These are phyloP conservation scores for Cremastobaeus sp. DNA, from an alignment of 2,888 invertebrate genomes.

Conservation along the genomic window DNA sequence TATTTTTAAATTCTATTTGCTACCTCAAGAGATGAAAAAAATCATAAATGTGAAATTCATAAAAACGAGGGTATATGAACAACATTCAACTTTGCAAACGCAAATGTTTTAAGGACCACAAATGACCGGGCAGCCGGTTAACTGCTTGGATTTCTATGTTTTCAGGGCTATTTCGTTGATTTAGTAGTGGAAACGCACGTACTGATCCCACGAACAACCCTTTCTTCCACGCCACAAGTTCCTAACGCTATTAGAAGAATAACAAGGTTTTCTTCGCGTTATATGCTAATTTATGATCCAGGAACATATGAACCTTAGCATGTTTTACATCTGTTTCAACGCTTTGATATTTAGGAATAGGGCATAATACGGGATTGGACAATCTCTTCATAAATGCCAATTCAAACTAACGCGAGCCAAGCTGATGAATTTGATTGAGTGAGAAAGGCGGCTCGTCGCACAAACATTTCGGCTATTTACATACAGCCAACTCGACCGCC, in stretches of 20 bases:
- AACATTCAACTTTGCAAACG: too few relatives aligned
- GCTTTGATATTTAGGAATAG: neutral
- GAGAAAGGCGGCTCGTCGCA: conserved; percentile 63
- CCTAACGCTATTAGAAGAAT: conserved; percentile 40
- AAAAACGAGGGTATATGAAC: too few relatives aligned
- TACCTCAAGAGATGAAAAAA: too few relatives aligned
- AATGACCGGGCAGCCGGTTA: conserved; percentile 70
- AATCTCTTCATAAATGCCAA: conserved; percentile 30
- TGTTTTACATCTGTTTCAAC: too few relatives aligned
- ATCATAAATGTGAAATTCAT: too few relatives aligned
- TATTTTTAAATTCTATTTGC: too few relatives aligned
- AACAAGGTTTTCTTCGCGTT: conserved; percentile 20
- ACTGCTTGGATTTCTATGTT: conserved; percentile 59
- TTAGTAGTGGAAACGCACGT: conserved; percentile 66
- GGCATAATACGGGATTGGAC: neutral
- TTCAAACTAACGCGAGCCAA: conserved; percentile 6
- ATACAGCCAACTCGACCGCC: conserved; percentile 67
- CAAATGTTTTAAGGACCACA: conserved; percentile 70
- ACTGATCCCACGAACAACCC: conserved; percentile 65
- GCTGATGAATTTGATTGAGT: conserved; percentile 35
- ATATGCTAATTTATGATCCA: conserved; percentile 20
- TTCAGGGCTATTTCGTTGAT: conserved; percentile 71
- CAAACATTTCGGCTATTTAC: conserved; percentile 74
- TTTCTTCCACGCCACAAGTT: conserved; percentile 61
- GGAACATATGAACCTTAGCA: too few relatives aligned